Evolutionary conservation across 2,888 invertebrate species (phyloP).

Genomic region (Nemotelus nigrinus): DNA sequence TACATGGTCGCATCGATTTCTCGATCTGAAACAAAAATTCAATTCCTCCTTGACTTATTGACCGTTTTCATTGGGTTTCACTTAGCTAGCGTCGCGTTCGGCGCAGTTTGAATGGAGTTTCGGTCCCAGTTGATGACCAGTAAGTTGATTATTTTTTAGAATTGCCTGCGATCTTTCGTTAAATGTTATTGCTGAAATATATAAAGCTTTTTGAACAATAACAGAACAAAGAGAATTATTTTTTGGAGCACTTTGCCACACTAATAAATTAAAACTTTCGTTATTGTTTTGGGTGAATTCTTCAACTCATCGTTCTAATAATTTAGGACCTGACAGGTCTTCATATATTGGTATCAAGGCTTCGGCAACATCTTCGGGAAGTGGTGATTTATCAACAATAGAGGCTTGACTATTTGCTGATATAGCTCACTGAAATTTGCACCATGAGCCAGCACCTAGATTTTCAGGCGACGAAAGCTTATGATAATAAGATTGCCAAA

Average conservation of each 20-base stretch:
- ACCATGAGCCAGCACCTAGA: not conserved
- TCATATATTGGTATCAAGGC: constrained; percentile 3
- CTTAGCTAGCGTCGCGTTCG: not conserved
- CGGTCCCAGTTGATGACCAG: not conserved
- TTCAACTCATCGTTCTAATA: not conserved
- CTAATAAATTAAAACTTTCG: not conserved
- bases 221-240: not conserved
- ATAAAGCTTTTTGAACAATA: not conserved
- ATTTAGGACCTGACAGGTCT: not conserved
- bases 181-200: not conserved
- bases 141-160: not conserved
- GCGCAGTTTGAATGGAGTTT: not conserved
- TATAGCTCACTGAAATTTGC: not conserved
- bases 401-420: not conserved
- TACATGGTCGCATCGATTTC: too few species aligned
- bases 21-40: too few species aligned
- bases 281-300: not conserved
- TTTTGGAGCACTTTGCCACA: not conserved
- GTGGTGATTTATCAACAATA: not conserved
- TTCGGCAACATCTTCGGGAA: not conserved
- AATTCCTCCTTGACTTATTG: not conserved
- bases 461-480: not conserved
- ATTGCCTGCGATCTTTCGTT: constrained; percentile 3
- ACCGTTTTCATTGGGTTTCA: not conserved
- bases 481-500: not conserved